These are phyloP conservation scores for Agrotis ipsilon DNA, from an alignment of 2,888 invertebrate species.

Conservation along the genomic window DNA sequence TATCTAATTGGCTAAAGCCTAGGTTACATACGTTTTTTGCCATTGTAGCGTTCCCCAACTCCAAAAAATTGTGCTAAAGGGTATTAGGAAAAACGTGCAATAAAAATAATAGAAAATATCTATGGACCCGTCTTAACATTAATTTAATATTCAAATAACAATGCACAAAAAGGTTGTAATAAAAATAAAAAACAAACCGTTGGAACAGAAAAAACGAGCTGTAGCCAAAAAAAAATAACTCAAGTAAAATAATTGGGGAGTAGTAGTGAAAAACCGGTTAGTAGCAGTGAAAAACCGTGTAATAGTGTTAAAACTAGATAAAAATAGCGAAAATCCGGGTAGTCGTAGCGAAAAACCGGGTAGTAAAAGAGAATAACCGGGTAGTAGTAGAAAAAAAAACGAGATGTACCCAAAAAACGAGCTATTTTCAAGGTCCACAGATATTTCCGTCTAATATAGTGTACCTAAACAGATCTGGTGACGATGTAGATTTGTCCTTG, in stretches of 20 bases:
- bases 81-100: slow-evolving; percentile 31
- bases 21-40: slow-evolving; percentile 28
- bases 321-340: too few species aligned
- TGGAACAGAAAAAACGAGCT: background rate
- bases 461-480: slow-evolving; percentile 84
- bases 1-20: slow-evolving; percentile 22
- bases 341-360: too few species aligned
- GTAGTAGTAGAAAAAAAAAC: background rate
- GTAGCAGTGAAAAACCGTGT: background rate
- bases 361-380: too few species aligned
- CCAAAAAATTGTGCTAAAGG: slow-evolving; percentile 43
- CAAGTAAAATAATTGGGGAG: too few species aligned
- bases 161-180: background rate
- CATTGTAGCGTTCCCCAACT: slow-evolving; percentile 13
- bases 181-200: background rate
- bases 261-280: too few species aligned
- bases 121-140: slow-evolving; percentile 7
- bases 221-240: background rate
- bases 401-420: too few species aligned
- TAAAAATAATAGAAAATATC: slow-evolving; percentile 23
- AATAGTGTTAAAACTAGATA: too few species aligned
- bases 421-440: slow-evolving; percentile 1
- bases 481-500: slow-evolving; percentile 79
- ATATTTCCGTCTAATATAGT: slow-evolving; percentile 21
- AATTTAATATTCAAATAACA: background rate